Conservation (phyloP, 2,797 vertebrate genomes). For the Lindbergichthys nudifrons region DNA sequence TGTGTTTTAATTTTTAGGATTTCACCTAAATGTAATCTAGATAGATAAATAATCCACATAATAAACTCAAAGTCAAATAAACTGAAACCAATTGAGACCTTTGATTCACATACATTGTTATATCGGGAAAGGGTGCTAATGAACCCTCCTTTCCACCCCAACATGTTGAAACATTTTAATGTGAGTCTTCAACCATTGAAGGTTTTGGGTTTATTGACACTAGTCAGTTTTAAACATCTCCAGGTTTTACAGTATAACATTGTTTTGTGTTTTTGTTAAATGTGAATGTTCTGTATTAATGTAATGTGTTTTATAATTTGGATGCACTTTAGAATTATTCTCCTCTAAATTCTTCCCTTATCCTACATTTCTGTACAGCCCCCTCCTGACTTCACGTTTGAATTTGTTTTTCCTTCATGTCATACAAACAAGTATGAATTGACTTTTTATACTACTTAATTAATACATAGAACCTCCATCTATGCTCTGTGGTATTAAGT, state of each 20-base stretch:
- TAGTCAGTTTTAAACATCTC: neutral
- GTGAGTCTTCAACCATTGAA: neutral
- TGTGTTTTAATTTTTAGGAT: neutral
- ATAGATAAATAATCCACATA: neutral
- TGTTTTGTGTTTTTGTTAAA: neutral
- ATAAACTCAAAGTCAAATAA: neutral
- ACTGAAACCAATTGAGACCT: neutral
- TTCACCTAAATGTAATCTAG: neutral
- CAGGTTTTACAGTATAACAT: neutral
- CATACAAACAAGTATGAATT: neutral
- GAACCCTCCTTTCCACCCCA: neutral
- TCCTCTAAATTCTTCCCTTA: neutral
- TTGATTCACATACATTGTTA: neutral
- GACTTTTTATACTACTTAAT: neutral
- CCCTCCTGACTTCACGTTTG: neutral
- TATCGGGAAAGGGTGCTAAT: neutral
- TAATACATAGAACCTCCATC: neutral
- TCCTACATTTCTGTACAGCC: neutral
- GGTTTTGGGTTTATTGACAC: neutral
- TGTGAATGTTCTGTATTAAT: neutral
- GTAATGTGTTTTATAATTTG: neutral
- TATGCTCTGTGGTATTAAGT: slow-evolving; percentile 12
- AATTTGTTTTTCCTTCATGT: neutral
- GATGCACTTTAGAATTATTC: neutral
- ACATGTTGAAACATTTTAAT: neutral